A percentile compares a stretch with the other conserved stretches of the same genome.
phyloP scores from a whole-genome alignment of 2,888 invertebrate genomes.

The Nysson spinosus region DNA sequence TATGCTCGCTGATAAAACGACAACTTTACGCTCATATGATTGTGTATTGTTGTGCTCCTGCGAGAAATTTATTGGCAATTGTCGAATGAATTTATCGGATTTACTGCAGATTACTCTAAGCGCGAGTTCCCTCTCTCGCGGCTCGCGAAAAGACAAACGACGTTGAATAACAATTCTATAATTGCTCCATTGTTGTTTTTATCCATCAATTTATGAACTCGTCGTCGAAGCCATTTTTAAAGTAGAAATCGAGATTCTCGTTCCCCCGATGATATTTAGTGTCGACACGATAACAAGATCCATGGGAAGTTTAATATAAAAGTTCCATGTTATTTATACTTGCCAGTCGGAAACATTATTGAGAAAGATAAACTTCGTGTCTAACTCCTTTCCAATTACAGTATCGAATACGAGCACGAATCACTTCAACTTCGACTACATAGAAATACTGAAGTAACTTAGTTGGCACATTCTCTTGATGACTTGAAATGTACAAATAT shows the following conservation, averaged over 20 bases:
- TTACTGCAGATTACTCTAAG: slow-evolving; percentile 27
- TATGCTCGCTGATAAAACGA: slow-evolving; percentile 40
- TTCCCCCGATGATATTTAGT: too few relatives aligned
- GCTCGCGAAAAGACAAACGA: slow-evolving; percentile 23
- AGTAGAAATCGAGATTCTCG: background rate
- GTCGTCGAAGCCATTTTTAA: background rate
- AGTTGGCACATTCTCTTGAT: too few relatives aligned
- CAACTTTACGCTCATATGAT: slow-evolving; percentile 12
- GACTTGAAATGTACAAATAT: too few relatives aligned
- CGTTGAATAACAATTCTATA: slow-evolving; percentile 22
- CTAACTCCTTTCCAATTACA: too few relatives aligned
- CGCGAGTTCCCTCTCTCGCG: background rate
- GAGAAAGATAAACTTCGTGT: too few relatives aligned
- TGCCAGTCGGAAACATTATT: too few relatives aligned
- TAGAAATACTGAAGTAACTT: too few relatives aligned
- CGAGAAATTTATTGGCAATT: slow-evolving; percentile 39
- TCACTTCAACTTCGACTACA: too few relatives aligned
- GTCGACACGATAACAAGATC: too few relatives aligned
- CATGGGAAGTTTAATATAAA: too few relatives aligned
- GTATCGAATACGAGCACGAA: too few relatives aligned
- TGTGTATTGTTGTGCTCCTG: slow-evolving; percentile 17
- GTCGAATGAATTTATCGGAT: slow-evolving; percentile 31
- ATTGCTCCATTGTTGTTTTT: background rate
- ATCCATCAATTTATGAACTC: background rate
- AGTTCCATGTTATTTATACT: too few relatives aligned